These are phyloP conservation scores for Botia almorhae DNA, from an alignment of 2,797 vertebrate genomes.

Conservation along the genomic window DNA sequence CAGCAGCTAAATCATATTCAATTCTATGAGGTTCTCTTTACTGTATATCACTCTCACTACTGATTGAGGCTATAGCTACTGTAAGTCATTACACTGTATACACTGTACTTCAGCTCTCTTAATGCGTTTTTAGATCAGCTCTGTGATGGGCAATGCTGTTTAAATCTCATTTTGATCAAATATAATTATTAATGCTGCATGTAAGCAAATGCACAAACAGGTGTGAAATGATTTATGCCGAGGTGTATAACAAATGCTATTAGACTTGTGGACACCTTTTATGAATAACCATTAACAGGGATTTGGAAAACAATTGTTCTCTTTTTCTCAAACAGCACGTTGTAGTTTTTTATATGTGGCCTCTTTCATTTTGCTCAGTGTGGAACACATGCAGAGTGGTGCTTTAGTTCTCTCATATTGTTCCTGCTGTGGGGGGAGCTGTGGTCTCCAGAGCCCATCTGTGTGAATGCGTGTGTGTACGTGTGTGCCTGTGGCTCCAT, in stretches of 20 bases:
- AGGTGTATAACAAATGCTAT: constrained; percentile 34
- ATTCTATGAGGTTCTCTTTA: too few relatives aligned
- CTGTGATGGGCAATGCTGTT: not conserved
- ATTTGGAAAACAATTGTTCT: constrained; percentile 29
- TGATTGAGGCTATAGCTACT: too few relatives aligned
- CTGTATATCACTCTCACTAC: too few relatives aligned
- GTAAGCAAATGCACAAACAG: not conserved
- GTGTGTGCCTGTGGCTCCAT: constrained; percentile 15
- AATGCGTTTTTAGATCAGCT: too few relatives aligned
- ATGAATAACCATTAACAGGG: constrained; percentile 26
- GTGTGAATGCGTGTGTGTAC: constrained; percentile 33
- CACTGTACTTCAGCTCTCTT: too few relatives aligned
- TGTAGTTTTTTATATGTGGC: constrained; percentile 43
- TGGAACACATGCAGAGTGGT: constrained; percentile 57
- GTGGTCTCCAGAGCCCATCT: constrained; percentile 37
- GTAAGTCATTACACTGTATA: too few relatives aligned
- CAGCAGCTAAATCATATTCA: too few relatives aligned
- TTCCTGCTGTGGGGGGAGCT: constrained; percentile 39
- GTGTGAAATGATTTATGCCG: constrained; percentile 40
- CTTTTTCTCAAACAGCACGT: constrained; percentile 22
- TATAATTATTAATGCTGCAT: not conserved
- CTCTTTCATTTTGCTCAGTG: constrained; percentile 45
- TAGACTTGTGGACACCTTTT: constrained; percentile 46
- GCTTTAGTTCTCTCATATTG: constrained; percentile 52
- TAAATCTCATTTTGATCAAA: not conserved